phyloP scores from a whole-genome alignment of 2,888 invertebrate genomes.

The Serrognathus titanus region DNA sequence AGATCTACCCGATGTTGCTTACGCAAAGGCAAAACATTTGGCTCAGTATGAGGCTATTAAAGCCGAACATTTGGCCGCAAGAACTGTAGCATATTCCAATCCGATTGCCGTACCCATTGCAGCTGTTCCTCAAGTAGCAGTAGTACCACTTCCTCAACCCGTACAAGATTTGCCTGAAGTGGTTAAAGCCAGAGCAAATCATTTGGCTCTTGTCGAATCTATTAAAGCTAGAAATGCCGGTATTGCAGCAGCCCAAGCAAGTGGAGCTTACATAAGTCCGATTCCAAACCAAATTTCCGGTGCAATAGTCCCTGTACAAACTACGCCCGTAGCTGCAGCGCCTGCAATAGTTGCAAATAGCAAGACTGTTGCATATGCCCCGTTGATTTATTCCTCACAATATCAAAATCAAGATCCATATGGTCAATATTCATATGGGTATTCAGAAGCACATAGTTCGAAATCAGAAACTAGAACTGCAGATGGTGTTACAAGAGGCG shows the following conservation, averaged over 20 bases:
- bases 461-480: slow-evolving; percentile 60
- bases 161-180: slow-evolving; percentile 46
- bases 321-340: slow-evolving; percentile 16
- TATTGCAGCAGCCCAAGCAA: slow-evolving; percentile 9
- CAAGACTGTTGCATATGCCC: slow-evolving; percentile 18
- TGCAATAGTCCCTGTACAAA: slow-evolving; percentile 32
- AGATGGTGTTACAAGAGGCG: slow-evolving; percentile 62
- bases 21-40: slow-evolving; percentile 42
- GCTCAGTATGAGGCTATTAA: slow-evolving; percentile 39
- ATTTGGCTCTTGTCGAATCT: slow-evolving; percentile 39
- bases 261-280: slow-evolving; percentile 27
- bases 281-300: slow-evolving; percentile 32
- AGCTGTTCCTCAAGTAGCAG: slow-evolving; percentile 27
- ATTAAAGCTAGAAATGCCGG: slow-evolving; percentile 37
- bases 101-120: slow-evolving; percentile 32
- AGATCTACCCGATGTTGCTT: slow-evolving; percentile 45
- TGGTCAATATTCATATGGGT: slow-evolving; percentile 60
- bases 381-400: slow-evolving; percentile 30
- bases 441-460: slow-evolving; percentile 61
- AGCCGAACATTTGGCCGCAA: slow-evolving; percentile 35
- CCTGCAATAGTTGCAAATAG: slow-evolving; percentile 12
- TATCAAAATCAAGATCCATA: slow-evolving; percentile 52
- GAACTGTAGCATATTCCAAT: slow-evolving; percentile 34
- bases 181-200: slow-evolving; percentile 38
- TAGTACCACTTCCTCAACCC: slow-evolving; percentile 7